These are phyloP conservation scores for Cynopterus brachyotis DNA, from an alignment of 2,113 vertebrate species.

Conservation along the genomic window DNA sequence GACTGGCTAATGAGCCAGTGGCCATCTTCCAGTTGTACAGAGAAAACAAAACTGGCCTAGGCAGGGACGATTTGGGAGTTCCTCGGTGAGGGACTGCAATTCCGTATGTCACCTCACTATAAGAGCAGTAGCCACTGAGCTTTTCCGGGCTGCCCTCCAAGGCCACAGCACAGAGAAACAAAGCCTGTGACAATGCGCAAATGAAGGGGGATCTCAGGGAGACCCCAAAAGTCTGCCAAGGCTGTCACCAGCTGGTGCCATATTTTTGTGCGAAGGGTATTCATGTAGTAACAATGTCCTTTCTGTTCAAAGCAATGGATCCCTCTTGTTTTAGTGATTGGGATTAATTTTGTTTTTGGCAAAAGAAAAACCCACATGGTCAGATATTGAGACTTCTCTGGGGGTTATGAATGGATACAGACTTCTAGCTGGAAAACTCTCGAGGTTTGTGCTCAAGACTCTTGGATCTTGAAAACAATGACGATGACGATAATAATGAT, in stretches of 20 bases:
- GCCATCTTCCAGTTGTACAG: background rate
- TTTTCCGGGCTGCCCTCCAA: conserved; percentile 24
- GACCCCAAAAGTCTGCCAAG: background rate
- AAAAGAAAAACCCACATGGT: conserved; percentile 11
- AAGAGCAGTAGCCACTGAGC: background rate
- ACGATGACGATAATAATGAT: background rate
- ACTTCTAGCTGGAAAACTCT: conserved; percentile 30
- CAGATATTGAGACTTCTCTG: background rate
- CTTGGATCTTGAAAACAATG: background rate
- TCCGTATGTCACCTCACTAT: background rate
- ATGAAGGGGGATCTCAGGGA: background rate
- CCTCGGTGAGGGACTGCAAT: background rate
- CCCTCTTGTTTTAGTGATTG: conserved; percentile 14
- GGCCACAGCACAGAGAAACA: background rate
- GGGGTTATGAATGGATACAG: background rate
- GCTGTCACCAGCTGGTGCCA: conserved; percentile 2
- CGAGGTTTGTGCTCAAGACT: background rate
- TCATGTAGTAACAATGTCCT: conserved; percentile 15
- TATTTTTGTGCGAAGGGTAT: background rate
- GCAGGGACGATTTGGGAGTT: background rate
- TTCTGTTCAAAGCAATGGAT: conserved; percentile 5
- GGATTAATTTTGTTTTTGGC: conserved; percentile 54
- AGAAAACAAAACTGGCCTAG: background rate
- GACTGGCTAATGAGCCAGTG: background rate
- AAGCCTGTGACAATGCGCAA: background rate